A percentile compares a stretch with the other conserved stretches of the same genome.
phyloP scores from a whole-genome alignment of 1,140 invertebrate genomes.

The Ericerus pela region DNA sequence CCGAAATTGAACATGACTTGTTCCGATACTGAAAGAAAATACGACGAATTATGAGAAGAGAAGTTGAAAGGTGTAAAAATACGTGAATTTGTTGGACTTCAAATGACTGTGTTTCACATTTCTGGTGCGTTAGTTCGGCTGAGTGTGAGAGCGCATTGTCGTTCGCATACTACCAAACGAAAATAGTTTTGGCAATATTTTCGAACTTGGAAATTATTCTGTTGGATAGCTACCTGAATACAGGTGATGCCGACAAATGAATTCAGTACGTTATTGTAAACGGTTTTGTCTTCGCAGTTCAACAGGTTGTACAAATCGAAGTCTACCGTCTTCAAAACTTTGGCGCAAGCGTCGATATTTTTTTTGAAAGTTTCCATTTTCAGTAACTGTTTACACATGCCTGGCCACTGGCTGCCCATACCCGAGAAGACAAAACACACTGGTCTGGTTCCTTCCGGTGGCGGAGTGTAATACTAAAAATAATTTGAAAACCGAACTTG shows the following conservation, averaged over 20 bases:
- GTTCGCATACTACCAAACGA: background rate
- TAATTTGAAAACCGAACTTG: too few relatives aligned
- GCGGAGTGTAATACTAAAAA: background rate
- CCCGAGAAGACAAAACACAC: constrained; percentile 49
- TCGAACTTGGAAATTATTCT: background rate
- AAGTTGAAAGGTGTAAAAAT: too few relatives aligned
- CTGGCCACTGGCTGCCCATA: constrained; percentile 49
- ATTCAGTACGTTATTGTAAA: constrained; percentile 37
- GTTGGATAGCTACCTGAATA: constrained; percentile 43
- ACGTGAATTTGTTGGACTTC: too few relatives aligned
- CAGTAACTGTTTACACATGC: constrained; percentile 44
- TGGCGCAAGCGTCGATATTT: constrained; percentile 34
- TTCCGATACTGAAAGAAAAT: too few relatives aligned
- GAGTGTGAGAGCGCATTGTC: background rate
- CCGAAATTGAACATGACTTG: too few relatives aligned
- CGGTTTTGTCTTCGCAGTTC: constrained; percentile 33
- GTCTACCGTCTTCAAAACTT: constrained; percentile 26
- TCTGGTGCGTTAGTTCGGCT: too few relatives aligned
- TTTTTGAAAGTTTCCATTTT: constrained; percentile 35
- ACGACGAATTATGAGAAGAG: too few relatives aligned
- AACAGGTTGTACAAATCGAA: constrained; percentile 39
- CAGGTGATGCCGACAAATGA: constrained; percentile 56
- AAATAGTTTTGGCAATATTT: background rate
- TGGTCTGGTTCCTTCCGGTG: constrained; percentile 32
- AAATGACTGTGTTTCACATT: too few relatives aligned